Percentiles rank a stretch among this genome's conserved stretches.
These are phyloP conservation scores for Sebastolobus altivelis DNA, from an alignment of 2,797 vertebrate genomes.

Conservation along the genomic window DNA sequence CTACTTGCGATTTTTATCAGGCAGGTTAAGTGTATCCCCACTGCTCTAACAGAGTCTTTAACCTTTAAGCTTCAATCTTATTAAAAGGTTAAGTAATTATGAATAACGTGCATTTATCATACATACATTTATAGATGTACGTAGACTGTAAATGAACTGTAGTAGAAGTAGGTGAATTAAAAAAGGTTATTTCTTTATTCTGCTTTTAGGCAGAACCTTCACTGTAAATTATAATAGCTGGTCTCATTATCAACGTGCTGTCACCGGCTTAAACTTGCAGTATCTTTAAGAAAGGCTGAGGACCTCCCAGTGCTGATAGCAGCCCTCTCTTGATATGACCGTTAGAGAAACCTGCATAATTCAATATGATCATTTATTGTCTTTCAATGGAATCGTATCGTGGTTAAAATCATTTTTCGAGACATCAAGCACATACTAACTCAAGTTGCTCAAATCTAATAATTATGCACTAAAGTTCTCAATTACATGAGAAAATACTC, in stretches of 20 bases:
- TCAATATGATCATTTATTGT: too few species aligned
- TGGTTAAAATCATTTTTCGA: too few species aligned
- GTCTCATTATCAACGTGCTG: background rate
- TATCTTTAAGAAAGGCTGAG: background rate
- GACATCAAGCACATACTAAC: too few species aligned
- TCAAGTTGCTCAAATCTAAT: too few species aligned
- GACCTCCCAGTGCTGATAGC: background rate
- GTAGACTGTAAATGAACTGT: background rate
- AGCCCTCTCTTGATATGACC: background rate
- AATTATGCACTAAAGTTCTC: too few species aligned
- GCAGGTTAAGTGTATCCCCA: constrained; percentile 5
- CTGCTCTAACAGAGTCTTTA: constrained; percentile 22
- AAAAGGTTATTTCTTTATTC: background rate
- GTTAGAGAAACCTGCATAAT: too few species aligned
- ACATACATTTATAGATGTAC: constrained; percentile 1
- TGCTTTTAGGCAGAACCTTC: background rate
- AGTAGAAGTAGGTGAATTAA: background rate
- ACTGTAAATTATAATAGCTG: constrained; percentile 8
- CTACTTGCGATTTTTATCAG: constrained; percentile 23
- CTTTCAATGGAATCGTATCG: too few species aligned
- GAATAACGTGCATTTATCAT: constrained; percentile 1
- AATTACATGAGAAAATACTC: too few species aligned
- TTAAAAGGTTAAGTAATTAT: constrained; percentile 9
- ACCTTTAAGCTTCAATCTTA: constrained; percentile 20
- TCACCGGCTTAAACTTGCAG: background rate